Evolutionary conservation across 1,140 invertebrate species (phyloP).

Genomic region (Rhopalosiphum padi): DNA sequence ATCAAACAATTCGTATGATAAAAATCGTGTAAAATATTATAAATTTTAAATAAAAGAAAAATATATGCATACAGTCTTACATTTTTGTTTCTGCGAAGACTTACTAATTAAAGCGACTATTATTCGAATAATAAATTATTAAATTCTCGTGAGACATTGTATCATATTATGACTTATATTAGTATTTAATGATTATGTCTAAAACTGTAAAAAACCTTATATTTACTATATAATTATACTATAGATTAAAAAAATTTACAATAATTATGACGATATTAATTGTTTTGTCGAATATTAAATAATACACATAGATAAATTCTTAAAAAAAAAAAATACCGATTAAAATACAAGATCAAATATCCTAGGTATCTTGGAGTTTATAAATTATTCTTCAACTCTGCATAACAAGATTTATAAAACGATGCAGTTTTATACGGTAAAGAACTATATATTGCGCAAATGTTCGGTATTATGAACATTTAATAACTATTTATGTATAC

Average conservation of each 20-base stretch:
- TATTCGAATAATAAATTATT: background rate
- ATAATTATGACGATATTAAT: background rate
- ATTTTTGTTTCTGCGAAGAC: background rate
- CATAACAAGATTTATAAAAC: background rate
- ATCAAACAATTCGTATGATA: background rate
- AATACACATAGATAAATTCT: background rate
- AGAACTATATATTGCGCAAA: background rate
- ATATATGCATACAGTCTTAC: background rate
- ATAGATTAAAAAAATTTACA: background rate
- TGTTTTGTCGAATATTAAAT: background rate
- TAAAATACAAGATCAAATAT: background rate
- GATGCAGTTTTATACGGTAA: background rate
- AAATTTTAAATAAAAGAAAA: background rate
- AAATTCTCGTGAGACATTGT: background rate
- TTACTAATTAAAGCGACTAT: background rate
- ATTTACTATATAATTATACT: background rate
- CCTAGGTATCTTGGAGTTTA: background rate
- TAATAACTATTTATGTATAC: background rate
- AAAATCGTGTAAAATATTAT: background rate
- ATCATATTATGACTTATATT: background rate
- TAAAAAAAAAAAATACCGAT: background rate
- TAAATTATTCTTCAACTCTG: background rate
- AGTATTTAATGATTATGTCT: background rate
- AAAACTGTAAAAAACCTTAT: background rate
- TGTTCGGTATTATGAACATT: background rate